Evolutionary conservation across 2,888 invertebrate species (phyloP).

Genomic region (Drosophila acutilabella): DNA sequence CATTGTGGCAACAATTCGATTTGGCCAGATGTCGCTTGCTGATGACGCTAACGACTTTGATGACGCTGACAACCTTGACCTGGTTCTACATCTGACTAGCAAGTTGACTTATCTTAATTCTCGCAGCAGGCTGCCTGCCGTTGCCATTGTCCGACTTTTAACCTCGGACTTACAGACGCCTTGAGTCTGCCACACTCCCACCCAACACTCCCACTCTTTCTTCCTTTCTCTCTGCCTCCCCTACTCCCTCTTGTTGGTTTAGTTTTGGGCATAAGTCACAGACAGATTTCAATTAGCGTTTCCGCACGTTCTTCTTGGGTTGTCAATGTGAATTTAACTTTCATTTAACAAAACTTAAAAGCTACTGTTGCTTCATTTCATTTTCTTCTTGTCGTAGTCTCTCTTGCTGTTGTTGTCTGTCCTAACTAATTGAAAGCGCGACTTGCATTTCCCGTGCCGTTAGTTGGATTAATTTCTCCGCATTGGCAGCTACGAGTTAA

Average conservation of each 20-base stretch:
- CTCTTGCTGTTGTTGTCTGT: conserved; percentile 5
- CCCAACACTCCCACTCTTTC: not conserved
- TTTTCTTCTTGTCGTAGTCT: too few relatives aligned
- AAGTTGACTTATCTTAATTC: conserved; percentile 36
- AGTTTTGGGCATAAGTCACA: conserved; percentile 35
- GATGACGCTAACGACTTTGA: conserved; percentile 22
- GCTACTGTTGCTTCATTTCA: conserved; percentile 10
- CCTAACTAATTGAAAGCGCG: conserved; percentile 73
- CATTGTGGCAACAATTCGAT: conserved; percentile 24
- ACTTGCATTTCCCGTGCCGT: conserved; percentile 36
- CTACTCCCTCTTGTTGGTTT: not conserved
- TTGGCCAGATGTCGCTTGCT: conserved; percentile 25
- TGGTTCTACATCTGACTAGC: conserved; percentile 71
- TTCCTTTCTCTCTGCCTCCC: not conserved
- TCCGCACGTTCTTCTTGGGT: conserved; percentile 61
- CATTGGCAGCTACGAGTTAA: conserved; percentile 61
- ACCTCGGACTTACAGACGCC: conserved; percentile 20
- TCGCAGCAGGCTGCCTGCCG: conserved; percentile 2
- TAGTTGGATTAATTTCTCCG: conserved; percentile 55
- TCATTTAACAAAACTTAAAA: conserved; percentile 28
- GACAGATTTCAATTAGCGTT: conserved; percentile 71
- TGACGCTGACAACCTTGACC: conserved; percentile 78
- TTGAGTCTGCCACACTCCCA: conserved; percentile 10
- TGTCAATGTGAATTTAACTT: conserved; percentile 47
- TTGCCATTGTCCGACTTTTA: conserved; percentile 27